Base-by-base conservation (phyloP, 2,797 vertebrate species). In the Novumbra hubbsi region DNA sequence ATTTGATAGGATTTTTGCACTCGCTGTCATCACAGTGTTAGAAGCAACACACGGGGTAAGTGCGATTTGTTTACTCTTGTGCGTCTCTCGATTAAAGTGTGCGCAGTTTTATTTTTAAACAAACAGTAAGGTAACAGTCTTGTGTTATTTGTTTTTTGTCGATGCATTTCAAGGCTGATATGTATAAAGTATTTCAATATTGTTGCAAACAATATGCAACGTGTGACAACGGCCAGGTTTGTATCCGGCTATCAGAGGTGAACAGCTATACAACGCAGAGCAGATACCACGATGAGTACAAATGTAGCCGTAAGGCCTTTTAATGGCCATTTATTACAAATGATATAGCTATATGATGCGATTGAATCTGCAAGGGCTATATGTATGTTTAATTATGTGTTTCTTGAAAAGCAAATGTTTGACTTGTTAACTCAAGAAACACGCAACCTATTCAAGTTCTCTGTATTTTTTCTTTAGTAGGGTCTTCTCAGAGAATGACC, bases 31-130 rank as follows among this genome's bases (percentile, higher is more conserved):
- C 73, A n/a, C 87, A 79, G 82, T 55, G 62, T 73, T 82, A 80
- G 34, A 83, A 63, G 82, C 85, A 70, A 66, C 88, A 52, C 84
- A 86, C 79, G 92, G 80, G 89, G 93, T 94, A 88, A 94, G 93
- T 93, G 76, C 68, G n/a, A 24, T 82, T 75, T 86, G 68, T 83
- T 88, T 88, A 78, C 70, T 78, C 60, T 82, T 55, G 76, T 74
- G 76, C 34, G 70, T 7, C 68, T 82, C 60, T 68, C n/a, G 4
- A 3, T 14, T 21, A 19, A 38, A 38, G 70, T 34, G 5, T 30
- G 28, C 32, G 21, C 41, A 70, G 5, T 38, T 52, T 52, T 19
- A 52, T n/a, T 11, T 67, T 67, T 5, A 8, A 49, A 28, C 15
- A 15, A 28, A 68, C 48, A 14, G 27, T 49, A 8, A 24, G 21